A percentile compares a stretch with the other conserved stretches of the same genome.
Conservation (phyloP, 2,888 invertebrate species). For the Hydriomena furcata region DNA sequence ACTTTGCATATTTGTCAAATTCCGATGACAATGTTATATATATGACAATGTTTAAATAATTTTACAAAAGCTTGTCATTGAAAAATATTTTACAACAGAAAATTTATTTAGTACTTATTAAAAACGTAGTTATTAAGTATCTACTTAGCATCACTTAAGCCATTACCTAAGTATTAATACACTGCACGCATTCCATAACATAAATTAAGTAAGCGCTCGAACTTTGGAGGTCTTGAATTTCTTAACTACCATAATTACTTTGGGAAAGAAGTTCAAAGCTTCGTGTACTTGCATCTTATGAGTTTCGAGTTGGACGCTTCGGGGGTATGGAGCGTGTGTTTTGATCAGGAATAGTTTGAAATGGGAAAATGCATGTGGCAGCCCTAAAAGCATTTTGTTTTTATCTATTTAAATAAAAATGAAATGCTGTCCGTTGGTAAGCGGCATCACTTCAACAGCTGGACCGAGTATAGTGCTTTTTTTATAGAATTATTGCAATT, state of each 20-base stretch:
- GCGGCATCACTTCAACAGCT: too few relatives aligned
- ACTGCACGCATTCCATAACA: conserved; percentile 31
- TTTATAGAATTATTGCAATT: too few relatives aligned
- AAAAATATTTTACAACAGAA: too few relatives aligned
- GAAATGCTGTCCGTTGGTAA: too few relatives aligned
- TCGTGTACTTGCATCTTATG: conserved; percentile 40
- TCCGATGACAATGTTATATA: too few relatives aligned
- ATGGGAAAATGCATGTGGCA: background rate
- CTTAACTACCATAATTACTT: conserved; percentile 66
- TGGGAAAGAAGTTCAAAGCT: conserved; percentile 50
- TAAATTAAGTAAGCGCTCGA: conserved; percentile 58
- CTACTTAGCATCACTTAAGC: conserved; percentile 11
- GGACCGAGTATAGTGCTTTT: too few relatives aligned
- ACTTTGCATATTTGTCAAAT: too few relatives aligned
- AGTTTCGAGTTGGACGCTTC: conserved; percentile 20
- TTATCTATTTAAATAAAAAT: too few relatives aligned
- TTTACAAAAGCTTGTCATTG: too few relatives aligned
- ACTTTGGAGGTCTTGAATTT: conserved; percentile 51
- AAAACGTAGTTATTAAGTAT: background rate
- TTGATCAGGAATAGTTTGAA: conserved; percentile 10
- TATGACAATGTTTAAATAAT: too few relatives aligned
- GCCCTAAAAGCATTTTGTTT: background rate
- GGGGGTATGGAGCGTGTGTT: conserved; percentile 14
- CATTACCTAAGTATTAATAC: conserved; percentile 17
- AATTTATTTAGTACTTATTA: too few relatives aligned